phyloP scores from a whole-genome alignment of 1,140 invertebrate species.

The Cherax destructor region DNA sequence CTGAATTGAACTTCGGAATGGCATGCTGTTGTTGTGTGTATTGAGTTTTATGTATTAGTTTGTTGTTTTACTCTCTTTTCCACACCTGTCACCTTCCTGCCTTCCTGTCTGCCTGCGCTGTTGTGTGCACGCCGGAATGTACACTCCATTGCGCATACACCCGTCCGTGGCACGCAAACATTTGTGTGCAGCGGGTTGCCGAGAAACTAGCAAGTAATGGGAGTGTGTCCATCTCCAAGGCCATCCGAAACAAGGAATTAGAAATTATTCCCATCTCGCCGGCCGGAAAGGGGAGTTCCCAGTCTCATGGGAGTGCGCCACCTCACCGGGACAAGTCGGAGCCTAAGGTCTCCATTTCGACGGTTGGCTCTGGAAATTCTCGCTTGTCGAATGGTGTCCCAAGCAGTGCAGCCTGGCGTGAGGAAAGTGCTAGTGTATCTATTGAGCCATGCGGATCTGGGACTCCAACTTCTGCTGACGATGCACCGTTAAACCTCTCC shows the following conservation, averaged over 20 bases:
- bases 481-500: conserved; percentile 87
- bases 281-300: conserved; percentile 47
- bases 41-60: conserved; percentile 68
- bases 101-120: conserved; percentile 70
- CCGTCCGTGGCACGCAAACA: conserved; percentile 45
- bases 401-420: conserved; percentile 34
- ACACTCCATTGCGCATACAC: conserved; percentile 62
- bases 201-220: conserved; percentile 67
- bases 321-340: conserved; percentile 60
- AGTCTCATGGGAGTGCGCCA: conserved; percentile 22
- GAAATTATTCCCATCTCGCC: conserved; percentile 72
- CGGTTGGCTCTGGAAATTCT: conserved; percentile 33
- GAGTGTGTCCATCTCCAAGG: conserved; percentile 71
- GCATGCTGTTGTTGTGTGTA: conserved; percentile 66
- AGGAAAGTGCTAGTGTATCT: conserved; percentile 61
- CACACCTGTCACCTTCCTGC: conserved; percentile 68
- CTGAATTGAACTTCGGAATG: conserved; percentile 58
- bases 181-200: conserved; percentile 62
- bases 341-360: conserved; percentile 70
- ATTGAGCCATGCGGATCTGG: conserved; percentile 54
- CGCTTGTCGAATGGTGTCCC: conserved; percentile 57
- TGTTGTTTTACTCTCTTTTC: conserved; percentile 69
- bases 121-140: conserved; percentile 68
- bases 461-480: conserved; percentile 73
- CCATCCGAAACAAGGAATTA: conserved; percentile 71